A percentile compares a stretch with the other conserved stretches of the same genome.
Evolutionary conservation across 1,140 invertebrate genomes (phyloP).

Genomic region (Leptinotarsa undecemlineata): DNA sequence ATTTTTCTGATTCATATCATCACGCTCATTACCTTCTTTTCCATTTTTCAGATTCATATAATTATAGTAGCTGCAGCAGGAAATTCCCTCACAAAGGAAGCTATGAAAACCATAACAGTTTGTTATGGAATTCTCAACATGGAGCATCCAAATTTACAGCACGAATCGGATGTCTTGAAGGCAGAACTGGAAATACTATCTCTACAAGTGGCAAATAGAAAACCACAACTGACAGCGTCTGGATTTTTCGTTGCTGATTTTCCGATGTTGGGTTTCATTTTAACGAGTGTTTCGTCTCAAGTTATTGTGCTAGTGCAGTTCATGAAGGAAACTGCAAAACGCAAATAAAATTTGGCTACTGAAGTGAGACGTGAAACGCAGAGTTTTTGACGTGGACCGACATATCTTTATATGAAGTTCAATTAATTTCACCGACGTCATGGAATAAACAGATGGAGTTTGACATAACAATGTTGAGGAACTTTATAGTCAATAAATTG

Average conservation of each 20-base stretch:
- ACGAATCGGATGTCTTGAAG: background rate
- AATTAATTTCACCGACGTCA: background rate
- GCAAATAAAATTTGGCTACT: background rate
- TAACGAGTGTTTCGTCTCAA: background rate
- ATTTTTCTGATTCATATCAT: too few species aligned
- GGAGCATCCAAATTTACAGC: background rate
- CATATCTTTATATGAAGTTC: background rate
- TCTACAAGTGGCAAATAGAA: constrained; percentile 17
- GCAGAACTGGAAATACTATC: background rate
- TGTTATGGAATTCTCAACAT: constrained; percentile 8
- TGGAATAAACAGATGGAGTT: background rate
- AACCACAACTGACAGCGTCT: constrained; percentile 33
- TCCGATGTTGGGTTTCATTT: background rate
- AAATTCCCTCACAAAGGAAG: constrained; percentile 2
- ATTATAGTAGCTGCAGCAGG: background rate
- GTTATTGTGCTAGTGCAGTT: background rate
- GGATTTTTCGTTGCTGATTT: background rate
- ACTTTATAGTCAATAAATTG: too few species aligned
- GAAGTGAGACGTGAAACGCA: background rate
- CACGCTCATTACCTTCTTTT: too few species aligned
- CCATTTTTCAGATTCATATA: constrained; percentile 12
- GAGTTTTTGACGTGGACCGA: background rate
- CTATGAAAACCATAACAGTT: background rate
- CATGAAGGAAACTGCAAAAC: background rate
- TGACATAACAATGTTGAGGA: too few species aligned